Percentiles rank a stretch among this genome's conserved stretches.
Evolutionary conservation across 2,113 vertebrate genomes (phyloP).

Genomic region (Microcebus ravelobensis): DNA sequence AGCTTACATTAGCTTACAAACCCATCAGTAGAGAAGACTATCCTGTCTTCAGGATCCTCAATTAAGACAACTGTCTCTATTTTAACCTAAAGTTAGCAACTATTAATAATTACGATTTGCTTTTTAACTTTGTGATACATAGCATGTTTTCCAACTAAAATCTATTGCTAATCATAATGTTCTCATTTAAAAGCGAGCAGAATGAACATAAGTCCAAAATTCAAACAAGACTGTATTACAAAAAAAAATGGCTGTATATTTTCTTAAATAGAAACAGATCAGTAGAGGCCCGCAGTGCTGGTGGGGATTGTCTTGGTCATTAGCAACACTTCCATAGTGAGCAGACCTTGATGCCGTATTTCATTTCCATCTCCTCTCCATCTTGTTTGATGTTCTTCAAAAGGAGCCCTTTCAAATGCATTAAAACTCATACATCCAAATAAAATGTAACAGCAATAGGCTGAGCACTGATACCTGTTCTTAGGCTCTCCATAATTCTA

Average conservation of each 20-base stretch:
- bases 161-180: neutral
- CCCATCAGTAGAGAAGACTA: neutral
- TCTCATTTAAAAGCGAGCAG: neutral
- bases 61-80: constrained; percentile 37
- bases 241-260: neutral
- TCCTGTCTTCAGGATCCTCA: neutral
- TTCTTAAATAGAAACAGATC: neutral
- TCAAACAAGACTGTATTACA: neutral
- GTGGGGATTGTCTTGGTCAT: neutral
- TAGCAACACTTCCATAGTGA: neutral
- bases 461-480: neutral
- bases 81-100: neutral
- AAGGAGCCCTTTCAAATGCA: constrained; percentile 5
- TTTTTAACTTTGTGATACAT: constrained; percentile 51
- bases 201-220: neutral
- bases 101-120: constrained; percentile 55
- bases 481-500: neutral
- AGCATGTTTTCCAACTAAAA: constrained; percentile 65
- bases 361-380: neutral
- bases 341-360: neutral
- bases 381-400: neutral
- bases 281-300: too few species aligned
- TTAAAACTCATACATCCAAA: neutral
- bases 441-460: neutral
- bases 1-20: constrained; percentile 38